Evolutionary conservation across 2,797 vertebrate genomes (phyloP).

Genomic region (Vultur gryphus): DNA sequence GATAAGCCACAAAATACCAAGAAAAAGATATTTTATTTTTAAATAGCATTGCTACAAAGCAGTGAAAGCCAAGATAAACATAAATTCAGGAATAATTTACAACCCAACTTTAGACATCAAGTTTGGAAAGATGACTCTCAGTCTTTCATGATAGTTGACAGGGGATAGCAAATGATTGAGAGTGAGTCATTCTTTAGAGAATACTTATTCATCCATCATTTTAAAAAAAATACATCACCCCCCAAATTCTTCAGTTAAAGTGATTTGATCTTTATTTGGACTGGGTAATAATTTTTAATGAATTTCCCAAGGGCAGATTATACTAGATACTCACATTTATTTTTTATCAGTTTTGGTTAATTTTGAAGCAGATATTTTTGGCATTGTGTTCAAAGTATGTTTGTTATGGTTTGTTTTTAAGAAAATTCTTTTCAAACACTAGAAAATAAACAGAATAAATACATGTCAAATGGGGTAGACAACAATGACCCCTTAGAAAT

Average conservation of each 20-base stretch:
- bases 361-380: neutral
- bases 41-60: neutral
- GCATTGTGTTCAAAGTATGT: neutral
- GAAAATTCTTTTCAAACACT: neutral
- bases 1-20: neutral
- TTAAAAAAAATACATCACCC: neutral
- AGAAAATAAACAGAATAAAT: neutral
- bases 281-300: neutral
- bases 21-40: neutral
- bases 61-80: neutral
- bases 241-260: neutral
- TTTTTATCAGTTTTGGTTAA: neutral
- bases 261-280: neutral
- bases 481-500: neutral
- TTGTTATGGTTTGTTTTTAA: neutral
- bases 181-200: neutral
- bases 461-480: neutral
- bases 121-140: neutral
- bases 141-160: neutral
- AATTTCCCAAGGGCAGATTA: neutral
- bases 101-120: rapidly evolving
- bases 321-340: neutral
- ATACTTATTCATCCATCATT: neutral
- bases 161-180: neutral
- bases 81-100: neutral